phyloP scores from a whole-genome alignment of 1,140 invertebrate genomes.

The Drosophila orena region DNA sequence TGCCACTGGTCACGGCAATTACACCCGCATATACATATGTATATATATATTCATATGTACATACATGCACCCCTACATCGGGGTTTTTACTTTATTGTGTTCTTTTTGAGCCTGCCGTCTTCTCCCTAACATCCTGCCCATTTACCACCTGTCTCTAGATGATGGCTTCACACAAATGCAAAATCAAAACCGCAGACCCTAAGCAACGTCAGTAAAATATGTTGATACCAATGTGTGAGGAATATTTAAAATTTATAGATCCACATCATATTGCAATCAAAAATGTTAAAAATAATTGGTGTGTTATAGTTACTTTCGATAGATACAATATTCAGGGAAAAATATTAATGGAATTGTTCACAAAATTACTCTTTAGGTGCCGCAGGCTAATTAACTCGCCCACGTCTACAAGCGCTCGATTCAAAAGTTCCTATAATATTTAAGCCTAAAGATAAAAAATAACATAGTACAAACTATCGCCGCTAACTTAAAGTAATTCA shows the following conservation, averaged over 20 bases:
- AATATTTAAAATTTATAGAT: too few species aligned
- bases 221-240: too few species aligned
- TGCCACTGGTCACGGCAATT: constrained; percentile 45
- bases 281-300: too few species aligned
- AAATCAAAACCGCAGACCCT: not conserved
- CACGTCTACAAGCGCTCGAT: constrained; percentile 42
- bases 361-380: constrained; percentile 27
- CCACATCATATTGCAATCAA: too few species aligned
- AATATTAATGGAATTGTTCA: not conserved
- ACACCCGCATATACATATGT: constrained; percentile 29
- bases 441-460: constrained; percentile 53
- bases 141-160: not conserved
- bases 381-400: constrained; percentile 40
- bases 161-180: not conserved
- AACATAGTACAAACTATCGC: constrained; percentile 60
- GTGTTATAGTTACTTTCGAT: too few species aligned
- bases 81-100: constrained; percentile 4
- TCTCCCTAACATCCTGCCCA: constrained; percentile 6
- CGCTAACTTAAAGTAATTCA: constrained; percentile 16
- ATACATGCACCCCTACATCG: not conserved
- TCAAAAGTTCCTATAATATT: constrained; percentile 75
- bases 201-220: too few species aligned
- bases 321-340: not conserved
- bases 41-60: not conserved
- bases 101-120: constrained; percentile 6